Conservation (phyloP, 2,113 vertebrate genomes). For the Pyrgilauda ruficollis region DNA sequence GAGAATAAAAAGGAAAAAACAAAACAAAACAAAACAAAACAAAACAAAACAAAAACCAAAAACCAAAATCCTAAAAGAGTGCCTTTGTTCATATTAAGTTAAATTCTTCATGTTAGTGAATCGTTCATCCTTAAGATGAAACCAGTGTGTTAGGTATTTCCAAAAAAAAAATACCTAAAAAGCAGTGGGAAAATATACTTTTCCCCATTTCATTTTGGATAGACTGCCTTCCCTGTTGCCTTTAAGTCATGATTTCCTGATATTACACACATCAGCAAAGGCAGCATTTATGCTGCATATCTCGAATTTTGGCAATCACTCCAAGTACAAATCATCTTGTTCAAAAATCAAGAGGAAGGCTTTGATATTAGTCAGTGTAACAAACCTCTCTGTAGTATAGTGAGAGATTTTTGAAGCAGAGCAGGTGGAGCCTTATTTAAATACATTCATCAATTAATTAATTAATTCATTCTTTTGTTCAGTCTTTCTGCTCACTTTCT, state of each 20-base stretch:
- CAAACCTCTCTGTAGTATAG: not conserved
- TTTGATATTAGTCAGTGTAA: not conserved
- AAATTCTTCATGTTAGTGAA: not conserved
- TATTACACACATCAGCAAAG: not conserved
- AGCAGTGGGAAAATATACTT: not conserved
- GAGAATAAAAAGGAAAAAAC: not conserved
- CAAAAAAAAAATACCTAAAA: not conserved
- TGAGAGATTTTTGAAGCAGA: constrained; percentile 55
- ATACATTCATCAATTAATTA: constrained; percentile 60
- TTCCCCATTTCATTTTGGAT: not conserved
- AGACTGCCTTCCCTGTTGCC: not conserved
- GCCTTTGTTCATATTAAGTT: not conserved
- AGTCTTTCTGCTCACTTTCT: constrained; percentile 54
- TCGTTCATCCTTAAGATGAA: not conserved
- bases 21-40: not conserved
- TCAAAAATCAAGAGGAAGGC: not conserved
- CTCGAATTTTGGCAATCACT: not conserved
- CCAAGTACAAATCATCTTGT: not conserved
- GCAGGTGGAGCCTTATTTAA: constrained; percentile 53
- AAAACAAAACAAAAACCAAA: not conserved
- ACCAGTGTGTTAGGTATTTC: not conserved
- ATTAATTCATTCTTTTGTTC: constrained; percentile 63
- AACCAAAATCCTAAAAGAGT: not conserved
- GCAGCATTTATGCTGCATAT: not conserved
- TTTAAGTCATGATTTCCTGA: not conserved